Percentiles rank a stretch among this genome's conserved stretches.
Conservation (phyloP, 2,113 vertebrate genomes). For the Hemichromis elongatus region DNA sequence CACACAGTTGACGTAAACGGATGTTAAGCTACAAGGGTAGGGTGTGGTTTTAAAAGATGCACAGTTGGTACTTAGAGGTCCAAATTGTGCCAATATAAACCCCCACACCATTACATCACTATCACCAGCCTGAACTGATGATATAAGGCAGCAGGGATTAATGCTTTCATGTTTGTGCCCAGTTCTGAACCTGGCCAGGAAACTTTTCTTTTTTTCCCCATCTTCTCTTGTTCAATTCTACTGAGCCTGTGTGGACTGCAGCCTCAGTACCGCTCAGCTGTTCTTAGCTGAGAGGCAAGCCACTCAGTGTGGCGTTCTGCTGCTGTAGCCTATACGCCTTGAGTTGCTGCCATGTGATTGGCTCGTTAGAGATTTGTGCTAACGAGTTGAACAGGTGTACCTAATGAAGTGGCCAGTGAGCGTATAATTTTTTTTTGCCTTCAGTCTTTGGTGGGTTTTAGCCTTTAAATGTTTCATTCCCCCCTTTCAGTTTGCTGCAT, state of each 20-base stretch:
- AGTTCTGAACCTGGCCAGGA: background rate
- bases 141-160: too few species aligned
- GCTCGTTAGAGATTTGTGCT: background rate
- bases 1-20: background rate
- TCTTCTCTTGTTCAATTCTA: too few species aligned
- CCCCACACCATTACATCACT: background rate
- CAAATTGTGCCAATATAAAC: background rate
- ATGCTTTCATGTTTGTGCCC: rapidly evolving
- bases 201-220: background rate
- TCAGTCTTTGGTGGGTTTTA: background rate
- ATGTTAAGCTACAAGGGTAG: background rate
- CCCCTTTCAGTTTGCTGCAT: background rate
- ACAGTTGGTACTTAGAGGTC: background rate
- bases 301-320: rapidly evolving
- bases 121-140: background rate
- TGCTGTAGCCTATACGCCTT: background rate
- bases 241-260: too few species aligned
- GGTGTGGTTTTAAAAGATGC: background rate
- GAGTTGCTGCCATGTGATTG: background rate
- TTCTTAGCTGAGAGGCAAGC: too few species aligned
- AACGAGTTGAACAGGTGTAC: background rate
- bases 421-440: background rate
- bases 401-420: background rate
- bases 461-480: background rate
- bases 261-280: too few species aligned